Evolutionary conservation across 2,797 vertebrate genomes (phyloP), one percentile per base, ranked within the genome.

Genomic region (Pipistrellus pipistrellus): DNA sequence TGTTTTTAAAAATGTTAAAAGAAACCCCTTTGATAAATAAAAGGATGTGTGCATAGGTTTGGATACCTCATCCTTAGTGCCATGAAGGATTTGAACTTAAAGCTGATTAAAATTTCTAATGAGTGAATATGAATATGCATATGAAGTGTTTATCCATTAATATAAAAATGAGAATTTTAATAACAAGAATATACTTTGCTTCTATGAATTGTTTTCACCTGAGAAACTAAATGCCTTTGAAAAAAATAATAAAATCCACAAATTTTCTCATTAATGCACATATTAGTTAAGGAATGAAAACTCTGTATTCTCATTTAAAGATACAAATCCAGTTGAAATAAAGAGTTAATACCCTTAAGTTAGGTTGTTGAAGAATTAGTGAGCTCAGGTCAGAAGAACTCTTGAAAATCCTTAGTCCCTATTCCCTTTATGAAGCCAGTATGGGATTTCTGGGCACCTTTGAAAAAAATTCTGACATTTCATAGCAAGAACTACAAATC

Each of bases 391-490:
- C 35, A 64, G 57, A 78, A 91, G 91, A 85, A 92, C 77, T 81
- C 46, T 87, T 66, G 38, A 41, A 88, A 84, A 18, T 85, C n/a
- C 83, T 69, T 85, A 21, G 55, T 94, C 8, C 35, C 44, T 76
- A 20, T 69, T 88, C 20, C 14, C 3, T 88, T 75, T 76, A 35
- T 66, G 55, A 96, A 94, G 46, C 18, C 23, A 64, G 30, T 80
- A 1, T 93, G 69, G 64, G 72, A 95, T 88, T 93, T 94, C 81
- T 73, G 13, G 30, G 84, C 66, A 89, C 66, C 69, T 93, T 96
- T 82, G 57, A 89, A 93, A 81, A 73, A 89, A 97, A 96, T 88
- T 85, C 93, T 95, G 59, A 96, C 68, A 89, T 97, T 96, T 97
- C 90, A 89, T 72, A 91, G n/a, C 15, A 91, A 71, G 73, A 93